Evolutionary conservation across 2,113 vertebrate genomes (phyloP).

Genomic region (Dipodomys stephensi): DNA sequence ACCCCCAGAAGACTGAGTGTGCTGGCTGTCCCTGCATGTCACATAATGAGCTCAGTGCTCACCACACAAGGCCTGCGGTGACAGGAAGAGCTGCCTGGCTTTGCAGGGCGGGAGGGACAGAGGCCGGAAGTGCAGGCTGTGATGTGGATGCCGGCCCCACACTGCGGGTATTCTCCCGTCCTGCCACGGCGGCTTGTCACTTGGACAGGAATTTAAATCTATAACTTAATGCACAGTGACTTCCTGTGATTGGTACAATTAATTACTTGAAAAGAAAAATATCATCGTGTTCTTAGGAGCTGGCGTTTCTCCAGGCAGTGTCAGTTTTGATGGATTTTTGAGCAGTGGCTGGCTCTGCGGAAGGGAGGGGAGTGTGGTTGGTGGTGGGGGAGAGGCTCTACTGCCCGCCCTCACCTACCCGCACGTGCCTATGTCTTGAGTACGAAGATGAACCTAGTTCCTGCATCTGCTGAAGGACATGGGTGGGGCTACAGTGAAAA

Average conservation of each 20-base stretch:
- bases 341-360: not conserved
- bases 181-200: not conserved
- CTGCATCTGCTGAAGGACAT: not conserved
- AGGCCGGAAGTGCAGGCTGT: not conserved
- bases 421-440: not conserved
- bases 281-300: not conserved
- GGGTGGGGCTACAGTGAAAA: too few relatives aligned
- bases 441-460: not conserved
- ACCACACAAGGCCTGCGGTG: too few relatives aligned
- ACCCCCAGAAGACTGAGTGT: not conserved
- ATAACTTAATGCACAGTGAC: conserved; percentile 54
- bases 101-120: not conserved
- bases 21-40: fast-evolving
- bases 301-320: not conserved
- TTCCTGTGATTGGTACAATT: conserved; percentile 67
- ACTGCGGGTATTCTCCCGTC: not conserved
- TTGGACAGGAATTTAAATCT: conserved; percentile 59
- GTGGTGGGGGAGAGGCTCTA: too few relatives aligned
- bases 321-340: conserved; percentile 33
- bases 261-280: conserved; percentile 73
- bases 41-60: too few relatives aligned
- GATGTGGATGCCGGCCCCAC: fast-evolving
- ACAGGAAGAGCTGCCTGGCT: not conserved
- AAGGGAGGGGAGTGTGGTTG: too few relatives aligned
- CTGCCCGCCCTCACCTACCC: not conserved